Base-by-base conservation (phyloP, 2,888 invertebrate species). In the Diplazon laetatorius region DNA sequence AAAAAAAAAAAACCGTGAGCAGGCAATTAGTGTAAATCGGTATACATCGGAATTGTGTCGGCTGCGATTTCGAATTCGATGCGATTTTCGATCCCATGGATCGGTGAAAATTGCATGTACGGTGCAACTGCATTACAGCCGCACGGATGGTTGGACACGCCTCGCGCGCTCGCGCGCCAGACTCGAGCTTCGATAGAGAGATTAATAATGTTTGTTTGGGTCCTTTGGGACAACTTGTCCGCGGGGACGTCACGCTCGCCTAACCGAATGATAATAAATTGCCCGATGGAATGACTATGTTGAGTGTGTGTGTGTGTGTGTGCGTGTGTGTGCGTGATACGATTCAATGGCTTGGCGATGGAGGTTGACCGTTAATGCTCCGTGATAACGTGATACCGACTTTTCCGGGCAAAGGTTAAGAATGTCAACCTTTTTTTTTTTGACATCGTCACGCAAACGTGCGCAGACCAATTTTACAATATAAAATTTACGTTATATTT, bases 161-260 rank as follows among this genome's bases (percentile, higher is more conserved):
- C 35, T 63, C 25, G 57, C 37, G 12, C 14, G 46, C 35, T 63
- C 25, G 57, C 37, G 12, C 14, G 46, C 20, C 46, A 20, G 22
- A 55, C 44, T 20, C 5, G 37, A 62, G 62, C 65, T 70, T 60
- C 52, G 75, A 78, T 78, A 72, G 62, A 78, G 72, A 73, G 76
- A 80, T 78, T 76, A 80, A 78, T 76, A 72, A 78, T 78, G 75
- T 75, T 78, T 71, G 75, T 78, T n/a, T 76, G 75, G 75, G 71
- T 78, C 78, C 78, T 75, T 68, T 76, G 75, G 78, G 78, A 78
- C 75, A 75, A 75, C 75, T 78, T 68, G 78, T 80, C 78, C 52
- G 30, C 71, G 63, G 75, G 62, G 73, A 74, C 71, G n/a, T n/a
- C n/a, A 75, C 63, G 37, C 60, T 55, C 46, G 62, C 46, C 62